phyloP scores from a whole-genome alignment of 1,140 invertebrate species.

The Aricia agestis region DNA sequence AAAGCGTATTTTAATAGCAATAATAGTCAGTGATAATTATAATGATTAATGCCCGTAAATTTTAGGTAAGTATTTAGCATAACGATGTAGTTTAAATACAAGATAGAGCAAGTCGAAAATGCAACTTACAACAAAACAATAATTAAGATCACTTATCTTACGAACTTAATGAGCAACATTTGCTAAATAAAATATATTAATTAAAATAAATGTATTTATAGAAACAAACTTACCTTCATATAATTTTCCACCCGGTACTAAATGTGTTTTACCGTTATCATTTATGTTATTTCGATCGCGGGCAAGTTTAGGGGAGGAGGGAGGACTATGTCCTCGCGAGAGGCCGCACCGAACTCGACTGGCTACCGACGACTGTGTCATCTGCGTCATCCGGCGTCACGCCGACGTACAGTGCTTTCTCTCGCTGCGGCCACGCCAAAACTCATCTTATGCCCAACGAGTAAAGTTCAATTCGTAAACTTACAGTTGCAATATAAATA shows the following conservation, averaged over 20 bases:
- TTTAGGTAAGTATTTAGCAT: not conserved
- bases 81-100: not conserved
- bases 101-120: not conserved
- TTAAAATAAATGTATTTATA: not conserved
- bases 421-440: conserved; percentile 43
- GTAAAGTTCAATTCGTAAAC: conserved; percentile 48
- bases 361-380: conserved; percentile 42
- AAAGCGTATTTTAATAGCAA: too few species aligned
- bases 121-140: not conserved
- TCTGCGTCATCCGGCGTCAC: conserved; percentile 65
- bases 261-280: conserved; percentile 32
- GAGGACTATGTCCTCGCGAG: conserved; percentile 41
- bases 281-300: conserved; percentile 36
- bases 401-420: conserved; percentile 71
- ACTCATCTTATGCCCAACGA: conserved; percentile 40
- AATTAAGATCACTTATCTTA: not conserved
- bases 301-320: conserved; percentile 28
- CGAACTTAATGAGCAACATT: not conserved
- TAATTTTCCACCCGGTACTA: conserved; percentile 22
- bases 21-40: too few species aligned
- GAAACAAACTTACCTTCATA: conserved; percentile 31
- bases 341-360: conserved; percentile 52
- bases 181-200: not conserved
- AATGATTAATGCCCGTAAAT: not conserved
- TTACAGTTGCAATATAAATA: conserved; percentile 14